These are phyloP conservation scores for Arctia plantaginis DNA, from an alignment of 2,888 invertebrate species.

Conservation along the genomic window DNA sequence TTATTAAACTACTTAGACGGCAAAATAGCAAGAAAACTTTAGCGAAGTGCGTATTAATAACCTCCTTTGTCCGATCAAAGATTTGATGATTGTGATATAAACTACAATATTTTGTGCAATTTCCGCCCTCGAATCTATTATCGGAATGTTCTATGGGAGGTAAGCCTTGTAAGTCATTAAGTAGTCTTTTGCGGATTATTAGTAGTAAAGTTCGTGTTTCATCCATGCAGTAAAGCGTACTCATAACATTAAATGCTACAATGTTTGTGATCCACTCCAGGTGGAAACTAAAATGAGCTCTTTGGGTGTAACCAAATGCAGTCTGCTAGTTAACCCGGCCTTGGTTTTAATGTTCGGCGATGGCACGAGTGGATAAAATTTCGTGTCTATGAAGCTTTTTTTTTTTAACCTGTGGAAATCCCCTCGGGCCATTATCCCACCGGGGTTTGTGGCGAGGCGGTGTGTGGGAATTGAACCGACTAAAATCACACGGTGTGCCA, in stretches of 20 bases:
- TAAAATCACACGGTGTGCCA: too few species aligned
- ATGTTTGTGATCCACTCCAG: conserved; percentile 54
- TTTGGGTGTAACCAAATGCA: conserved; percentile 48
- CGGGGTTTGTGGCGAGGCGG: too few species aligned
- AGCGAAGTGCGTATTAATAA: not conserved
- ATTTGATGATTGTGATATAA: not conserved
- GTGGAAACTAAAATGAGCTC: conserved; percentile 65
- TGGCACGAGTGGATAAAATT: not conserved
- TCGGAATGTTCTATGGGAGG: not conserved
- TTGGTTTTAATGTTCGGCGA: conserved; percentile 30
- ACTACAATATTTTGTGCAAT: not conserved
- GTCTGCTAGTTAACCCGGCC: conserved; percentile 47
- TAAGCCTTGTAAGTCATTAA: not conserved
- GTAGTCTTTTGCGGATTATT: not conserved
- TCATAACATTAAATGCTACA: conserved; percentile 64
- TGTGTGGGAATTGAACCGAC: too few species aligned
- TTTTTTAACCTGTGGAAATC: too few species aligned
- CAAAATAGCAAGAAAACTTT: not conserved
- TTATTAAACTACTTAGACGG: not conserved
- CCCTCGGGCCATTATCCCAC: too few species aligned
- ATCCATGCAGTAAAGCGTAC: conserved; percentile 58
- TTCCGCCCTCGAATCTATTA: not conserved
- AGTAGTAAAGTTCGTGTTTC: conserved; percentile 32
- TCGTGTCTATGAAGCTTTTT: too few species aligned
- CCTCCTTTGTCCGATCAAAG: not conserved